These are phyloP conservation scores for Blastobasis lacticolella DNA, from an alignment of 2,888 invertebrate species.

Conservation along the genomic window DNA sequence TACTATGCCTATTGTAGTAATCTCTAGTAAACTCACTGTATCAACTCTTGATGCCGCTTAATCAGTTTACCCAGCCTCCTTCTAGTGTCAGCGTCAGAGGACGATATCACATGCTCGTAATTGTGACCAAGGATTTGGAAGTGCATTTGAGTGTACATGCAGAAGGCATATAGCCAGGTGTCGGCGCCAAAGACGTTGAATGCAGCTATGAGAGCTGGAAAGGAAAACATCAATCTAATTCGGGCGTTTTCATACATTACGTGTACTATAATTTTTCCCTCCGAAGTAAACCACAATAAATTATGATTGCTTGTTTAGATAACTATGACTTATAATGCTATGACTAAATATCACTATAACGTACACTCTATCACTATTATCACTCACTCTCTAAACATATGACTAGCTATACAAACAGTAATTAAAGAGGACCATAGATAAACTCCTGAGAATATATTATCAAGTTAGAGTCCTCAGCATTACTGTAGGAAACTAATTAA, in stretches of 20 bases:
- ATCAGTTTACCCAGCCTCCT: conserved; percentile 24
- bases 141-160: conserved; percentile 46
- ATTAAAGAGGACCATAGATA: too few species aligned
- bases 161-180: conserved; percentile 37
- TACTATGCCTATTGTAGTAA: conserved; percentile 4
- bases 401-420: too few species aligned
- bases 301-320: too few species aligned
- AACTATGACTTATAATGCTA: too few species aligned
- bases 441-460: conserved; percentile 24
- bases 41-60: conserved; percentile 39
- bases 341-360: too few species aligned
- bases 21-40: conserved; percentile 33
- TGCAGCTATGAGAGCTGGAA: conserved; percentile 38
- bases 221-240: conserved; percentile 7
- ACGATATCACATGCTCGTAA: conserved; percentile 26
- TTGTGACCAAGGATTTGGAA: conserved; percentile 37
- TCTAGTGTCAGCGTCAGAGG: conserved; percentile 16
- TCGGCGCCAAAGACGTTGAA: conserved; percentile 38
- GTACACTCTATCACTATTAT: too few species aligned
- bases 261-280: too few species aligned
- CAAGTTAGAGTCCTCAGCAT: conserved; percentile 1
- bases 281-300: too few species aligned
- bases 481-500: too few species aligned
- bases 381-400: too few species aligned
- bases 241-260: too few species aligned